Percentiles rank a stretch among this genome's conserved stretches.
These are phyloP conservation scores for Polymixis flavicincta DNA, from an alignment of 2,888 invertebrate species.

Conservation along the genomic window DNA sequence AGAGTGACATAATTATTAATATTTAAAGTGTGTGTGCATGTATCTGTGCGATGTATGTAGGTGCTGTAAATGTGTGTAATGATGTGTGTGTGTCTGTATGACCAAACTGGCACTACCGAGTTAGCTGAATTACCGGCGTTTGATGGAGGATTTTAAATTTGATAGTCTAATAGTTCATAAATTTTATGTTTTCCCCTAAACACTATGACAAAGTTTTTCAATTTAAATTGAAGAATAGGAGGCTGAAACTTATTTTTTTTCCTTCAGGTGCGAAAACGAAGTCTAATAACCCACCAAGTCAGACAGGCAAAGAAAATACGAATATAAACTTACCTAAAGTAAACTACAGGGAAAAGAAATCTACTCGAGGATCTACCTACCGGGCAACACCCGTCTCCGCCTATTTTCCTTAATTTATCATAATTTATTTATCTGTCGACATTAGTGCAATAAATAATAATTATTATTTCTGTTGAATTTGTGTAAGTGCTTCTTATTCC, in stretches of 20 bases:
- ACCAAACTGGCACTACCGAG: too few species aligned
- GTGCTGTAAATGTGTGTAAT: too few species aligned
- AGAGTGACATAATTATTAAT: too few species aligned
- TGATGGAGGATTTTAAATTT: too few species aligned
- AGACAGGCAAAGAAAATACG: slow-evolving; percentile 83
- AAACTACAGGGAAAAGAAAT: slow-evolving; percentile 86
- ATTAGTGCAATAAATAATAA: slow-evolving; percentile 56
- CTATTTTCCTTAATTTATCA: slow-evolving; percentile 79
- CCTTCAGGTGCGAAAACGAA: slow-evolving; percentile 70
- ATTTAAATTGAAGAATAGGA: slow-evolving; percentile 2
- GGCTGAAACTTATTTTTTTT: too few species aligned
- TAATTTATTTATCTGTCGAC: slow-evolving; percentile 35
- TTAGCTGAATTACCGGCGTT: too few species aligned
- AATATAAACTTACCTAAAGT: slow-evolving; percentile 83
- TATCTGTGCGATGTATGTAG: too few species aligned
- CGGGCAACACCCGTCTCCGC: slow-evolving; percentile 87
- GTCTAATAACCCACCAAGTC: slow-evolving; percentile 39
- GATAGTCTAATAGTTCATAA: too few species aligned
- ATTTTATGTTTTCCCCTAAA: not conserved
- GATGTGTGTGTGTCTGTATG: too few species aligned
- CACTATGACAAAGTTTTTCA: not conserved
- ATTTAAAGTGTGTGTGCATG: too few species aligned
- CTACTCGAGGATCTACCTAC: slow-evolving; percentile 79
- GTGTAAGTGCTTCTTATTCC: not conserved
- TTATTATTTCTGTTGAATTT: slow-evolving; percentile 6